These are phyloP conservation scores for Melanotaenia trifasciata DNA, from an alignment of 2,797 vertebrate genomes.

Conservation along the genomic window DNA sequence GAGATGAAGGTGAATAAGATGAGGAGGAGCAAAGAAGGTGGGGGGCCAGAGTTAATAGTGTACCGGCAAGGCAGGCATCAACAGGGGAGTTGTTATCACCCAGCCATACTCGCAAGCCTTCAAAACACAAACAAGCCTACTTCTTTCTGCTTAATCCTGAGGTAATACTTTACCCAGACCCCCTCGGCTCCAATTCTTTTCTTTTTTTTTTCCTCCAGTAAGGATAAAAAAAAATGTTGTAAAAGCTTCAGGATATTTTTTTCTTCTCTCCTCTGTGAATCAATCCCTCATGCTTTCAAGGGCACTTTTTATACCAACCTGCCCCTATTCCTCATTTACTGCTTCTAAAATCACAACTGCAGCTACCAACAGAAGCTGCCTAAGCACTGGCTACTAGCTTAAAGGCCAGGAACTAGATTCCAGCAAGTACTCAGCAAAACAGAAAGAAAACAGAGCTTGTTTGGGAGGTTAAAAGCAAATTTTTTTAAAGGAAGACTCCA, in stretches of 20 bases:
- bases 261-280: constrained; percentile 27
- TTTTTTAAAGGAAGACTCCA: background rate
- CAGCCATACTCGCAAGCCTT: constrained; percentile 72
- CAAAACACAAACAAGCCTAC: constrained; percentile 67
- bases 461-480: background rate
- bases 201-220: constrained; percentile 27
- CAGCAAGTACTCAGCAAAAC: background rate
- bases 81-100: constrained; percentile 75
- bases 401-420: constrained; percentile 4
- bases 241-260: constrained; percentile 52
- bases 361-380: constrained; percentile 25
- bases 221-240: constrained; percentile 62
- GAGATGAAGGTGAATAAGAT: constrained; percentile 70
- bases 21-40: constrained; percentile 53
- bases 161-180: constrained; percentile 54
- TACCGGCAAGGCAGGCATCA: constrained; percentile 44
- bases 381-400: constrained; percentile 7
- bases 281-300: constrained; percentile 67
- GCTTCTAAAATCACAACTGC: constrained; percentile 37
- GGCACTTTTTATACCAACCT: constrained; percentile 52
- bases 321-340: constrained; percentile 25
- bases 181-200: constrained; percentile 49
- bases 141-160: constrained; percentile 72
- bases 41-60: constrained; percentile 58
- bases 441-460: constrained; percentile 1